Evolutionary conservation across 1,140 invertebrate species (phyloP), one percentile per base, ranked within the genome.

Genomic region (Macrobrachium nipponense): DNA sequence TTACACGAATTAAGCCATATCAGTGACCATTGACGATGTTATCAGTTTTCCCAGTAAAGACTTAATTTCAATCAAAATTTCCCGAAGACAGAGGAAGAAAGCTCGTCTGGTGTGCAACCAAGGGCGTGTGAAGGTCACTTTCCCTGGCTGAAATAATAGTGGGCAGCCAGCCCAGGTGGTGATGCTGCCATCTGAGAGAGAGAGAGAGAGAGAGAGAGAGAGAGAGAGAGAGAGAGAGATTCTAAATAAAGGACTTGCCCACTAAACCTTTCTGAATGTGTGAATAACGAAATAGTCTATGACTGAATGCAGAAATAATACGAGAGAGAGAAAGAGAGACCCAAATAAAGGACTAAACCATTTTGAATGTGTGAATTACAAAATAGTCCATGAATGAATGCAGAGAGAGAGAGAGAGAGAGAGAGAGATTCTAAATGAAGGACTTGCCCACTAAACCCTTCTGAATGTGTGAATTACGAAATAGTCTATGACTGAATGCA

Each of bases 331-430:
- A 15, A 6, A 73, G 20, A 73, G 70, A 73, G 70, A 73, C 27
- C 27, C 27, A n/a, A n/a, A n/a, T n/a, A n/a, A n/a, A n/a, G n/a
- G n/a, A 36, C 27, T 36, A 36, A 36, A 36, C 27, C 27, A 36
- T 36, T 36, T 4, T 36, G 27, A 4, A n/a, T n/a, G 27, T 36
- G 27, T 36, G 27, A 36, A 4, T 36, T 36, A 36, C n/a, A n/a
- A n/a, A n/a, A n/a, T 36, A 36, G 27, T 36, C 27, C 27, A 62
- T 36, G 20, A 72, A 0, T 15, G 68, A 72, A 15, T 43, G 68
- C 23, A 73, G 15, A 73, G 36, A 43, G 70, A 73, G 70, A 73
- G 70, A 43, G 70, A 73, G 70, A 43, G 70, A 73, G 70, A 73
- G 36, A 73, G 10, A 27, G 68, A n/a, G n/a, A n/a, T 5, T 62